phyloP scores from a whole-genome alignment of 2,888 invertebrate species.

The Periphyllus acericola region DNA sequence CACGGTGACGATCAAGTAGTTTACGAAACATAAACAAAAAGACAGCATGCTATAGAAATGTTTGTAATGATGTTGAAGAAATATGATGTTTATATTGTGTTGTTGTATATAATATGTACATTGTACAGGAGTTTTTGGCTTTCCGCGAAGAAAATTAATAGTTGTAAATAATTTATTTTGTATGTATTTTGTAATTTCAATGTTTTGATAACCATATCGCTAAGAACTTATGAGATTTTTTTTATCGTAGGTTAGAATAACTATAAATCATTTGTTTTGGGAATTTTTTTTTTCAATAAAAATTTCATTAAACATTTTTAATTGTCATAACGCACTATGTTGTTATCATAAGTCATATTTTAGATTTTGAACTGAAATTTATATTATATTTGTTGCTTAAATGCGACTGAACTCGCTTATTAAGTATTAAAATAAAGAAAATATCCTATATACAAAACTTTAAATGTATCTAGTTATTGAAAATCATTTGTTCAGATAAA shows the following conservation, averaged over 20 bases:
- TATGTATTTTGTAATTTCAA: not conserved
- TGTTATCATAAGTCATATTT: too few species aligned
- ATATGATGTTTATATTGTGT: constrained; percentile 55
- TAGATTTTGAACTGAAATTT: not conserved
- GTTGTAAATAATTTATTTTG: constrained; percentile 17
- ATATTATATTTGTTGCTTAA: not conserved
- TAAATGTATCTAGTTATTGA: not conserved
- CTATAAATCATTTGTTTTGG: not conserved
- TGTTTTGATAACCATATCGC: constrained; percentile 36
- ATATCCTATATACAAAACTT: not conserved
- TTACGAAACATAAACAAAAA: constrained; percentile 60
- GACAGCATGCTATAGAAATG: constrained; percentile 60
- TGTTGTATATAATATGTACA: constrained; percentile 40
- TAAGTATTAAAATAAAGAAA: not conserved
- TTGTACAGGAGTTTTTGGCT: constrained; percentile 28
- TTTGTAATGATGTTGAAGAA: constrained; percentile 60
- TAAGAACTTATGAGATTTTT: constrained; percentile 13
- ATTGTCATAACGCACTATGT: too few species aligned
- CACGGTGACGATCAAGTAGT: constrained; percentile 58
- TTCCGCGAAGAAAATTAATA: constrained; percentile 2
- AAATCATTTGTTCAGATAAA: not conserved
- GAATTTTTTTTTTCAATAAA: not conserved
- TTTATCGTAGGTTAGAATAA: not conserved
- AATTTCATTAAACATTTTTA: too few species aligned
- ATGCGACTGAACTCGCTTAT: not conserved